Conservation (phyloP, 1,140 invertebrate genomes). For the Copidosoma floridanum region DNA sequence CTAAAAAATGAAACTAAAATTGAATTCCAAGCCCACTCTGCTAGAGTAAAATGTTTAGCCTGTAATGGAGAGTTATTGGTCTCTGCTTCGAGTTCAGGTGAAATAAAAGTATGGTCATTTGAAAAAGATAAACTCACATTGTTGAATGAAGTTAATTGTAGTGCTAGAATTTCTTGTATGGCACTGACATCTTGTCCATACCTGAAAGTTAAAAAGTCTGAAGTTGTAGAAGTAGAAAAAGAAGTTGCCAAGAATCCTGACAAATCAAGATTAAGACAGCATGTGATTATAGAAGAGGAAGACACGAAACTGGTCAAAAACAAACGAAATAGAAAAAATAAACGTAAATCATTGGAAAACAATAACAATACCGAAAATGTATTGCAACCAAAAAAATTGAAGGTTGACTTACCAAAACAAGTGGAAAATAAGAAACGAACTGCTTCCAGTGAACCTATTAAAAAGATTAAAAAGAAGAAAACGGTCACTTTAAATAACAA, state of each 20-base stretch:
- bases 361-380: too few relatives aligned
- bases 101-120: constrained; percentile 74
- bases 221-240: constrained; percentile 17
- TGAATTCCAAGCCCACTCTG: constrained; percentile 62
- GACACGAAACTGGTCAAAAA: background rate
- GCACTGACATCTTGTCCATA: constrained; percentile 31
- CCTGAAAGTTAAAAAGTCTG: constrained; percentile 23
- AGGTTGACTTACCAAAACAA: too few relatives aligned
- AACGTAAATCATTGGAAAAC: too few relatives aligned
- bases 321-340: too few relatives aligned
- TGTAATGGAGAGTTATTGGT: constrained; percentile 57
- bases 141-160: constrained; percentile 42
- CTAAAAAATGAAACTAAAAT: constrained; percentile 53
- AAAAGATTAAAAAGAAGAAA: too few relatives aligned
- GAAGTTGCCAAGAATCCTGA: constrained; percentile 12
- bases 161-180: constrained; percentile 50
- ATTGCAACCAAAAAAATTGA: too few relatives aligned
- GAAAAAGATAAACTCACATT: constrained; percentile 52
- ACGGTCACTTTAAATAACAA: too few relatives aligned
- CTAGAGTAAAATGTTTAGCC: constrained; percentile 68
- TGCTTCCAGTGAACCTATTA: too few relatives aligned
- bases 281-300: constrained; percentile 39
- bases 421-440: too few relatives aligned
- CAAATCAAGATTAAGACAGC: constrained; percentile 28
- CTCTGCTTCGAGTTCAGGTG: constrained; percentile 72